phyloP scores from a whole-genome alignment of 2,797 vertebrate genomes.

The Antrozous pallidus region DNA sequence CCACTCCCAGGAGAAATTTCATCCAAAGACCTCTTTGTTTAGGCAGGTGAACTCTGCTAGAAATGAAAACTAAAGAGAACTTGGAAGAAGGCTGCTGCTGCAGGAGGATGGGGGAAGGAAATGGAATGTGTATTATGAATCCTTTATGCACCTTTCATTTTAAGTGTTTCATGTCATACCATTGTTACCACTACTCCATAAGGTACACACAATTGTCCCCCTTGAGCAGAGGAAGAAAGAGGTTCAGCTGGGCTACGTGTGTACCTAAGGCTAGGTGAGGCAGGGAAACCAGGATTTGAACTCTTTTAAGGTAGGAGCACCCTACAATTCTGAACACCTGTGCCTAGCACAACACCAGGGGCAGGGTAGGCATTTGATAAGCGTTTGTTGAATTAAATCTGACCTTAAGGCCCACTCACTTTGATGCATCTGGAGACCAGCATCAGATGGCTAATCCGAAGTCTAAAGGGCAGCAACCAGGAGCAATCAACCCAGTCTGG shows the following conservation, averaged over 20 bases:
- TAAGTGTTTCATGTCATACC: background rate
- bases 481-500: background rate
- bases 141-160: background rate
- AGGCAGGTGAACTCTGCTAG: background rate
- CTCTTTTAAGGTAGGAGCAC: background rate
- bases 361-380: background rate
- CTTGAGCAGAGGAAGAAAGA: background rate
- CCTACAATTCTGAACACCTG: background rate
- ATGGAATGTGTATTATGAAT: background rate
- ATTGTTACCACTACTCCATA: background rate
- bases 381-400: background rate
- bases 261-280: background rate
- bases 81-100: background rate
- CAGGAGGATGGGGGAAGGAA: background rate
- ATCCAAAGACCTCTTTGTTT: background rate
- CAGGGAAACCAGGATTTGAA: background rate
- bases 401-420: background rate
- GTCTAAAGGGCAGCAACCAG: background rate
- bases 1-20: background rate
- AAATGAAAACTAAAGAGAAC: background rate
- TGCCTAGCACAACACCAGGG: background rate
- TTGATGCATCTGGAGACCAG: background rate
- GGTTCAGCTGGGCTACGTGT: background rate
- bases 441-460: background rate
- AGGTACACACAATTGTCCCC: background rate